Evolutionary conservation across 2,888 invertebrate genomes (phyloP).

Genomic region (Sepiola atlantica): DNA sequence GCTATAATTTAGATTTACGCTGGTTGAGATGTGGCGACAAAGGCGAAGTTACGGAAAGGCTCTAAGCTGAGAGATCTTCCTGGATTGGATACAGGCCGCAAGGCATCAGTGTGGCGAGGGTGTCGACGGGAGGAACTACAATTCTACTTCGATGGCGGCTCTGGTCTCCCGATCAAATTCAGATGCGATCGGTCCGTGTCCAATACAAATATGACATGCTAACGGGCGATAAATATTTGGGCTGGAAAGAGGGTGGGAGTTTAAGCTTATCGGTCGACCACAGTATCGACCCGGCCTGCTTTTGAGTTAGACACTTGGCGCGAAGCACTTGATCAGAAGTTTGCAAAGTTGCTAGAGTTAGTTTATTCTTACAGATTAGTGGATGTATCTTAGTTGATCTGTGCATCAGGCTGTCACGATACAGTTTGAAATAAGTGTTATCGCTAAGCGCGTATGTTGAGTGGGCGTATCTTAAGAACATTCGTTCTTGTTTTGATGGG

Average conservation of each 20-base stretch:
- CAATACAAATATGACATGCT: neutral
- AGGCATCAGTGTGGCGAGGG: too few species aligned
- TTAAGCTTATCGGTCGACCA: neutral
- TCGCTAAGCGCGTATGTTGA: too few species aligned
- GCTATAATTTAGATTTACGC: neutral
- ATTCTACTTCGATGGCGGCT: neutral
- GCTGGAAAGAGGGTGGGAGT: neutral
- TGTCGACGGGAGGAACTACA: neutral
- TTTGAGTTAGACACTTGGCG: neutral
- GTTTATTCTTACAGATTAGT: too few species aligned
- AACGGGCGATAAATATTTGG: conserved; percentile 19
- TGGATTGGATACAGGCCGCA: neutral
- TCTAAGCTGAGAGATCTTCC: neutral
- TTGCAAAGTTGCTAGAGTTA: neutral
- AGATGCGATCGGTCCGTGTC: neutral
- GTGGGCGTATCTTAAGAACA: too few species aligned
- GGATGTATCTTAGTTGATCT: too few species aligned
- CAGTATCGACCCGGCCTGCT: neutral
- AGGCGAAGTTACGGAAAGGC: neutral
- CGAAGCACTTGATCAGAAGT: neutral
- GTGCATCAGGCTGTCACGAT: too few species aligned
- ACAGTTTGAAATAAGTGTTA: too few species aligned
- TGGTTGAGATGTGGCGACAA: neutral
- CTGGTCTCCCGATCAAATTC: neutral
- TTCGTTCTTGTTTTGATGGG: too few species aligned